Evolutionary conservation across 2,888 invertebrate species (phyloP), one percentile per base, ranked within the genome.

Genomic region (Agrypnus murinus): DNA sequence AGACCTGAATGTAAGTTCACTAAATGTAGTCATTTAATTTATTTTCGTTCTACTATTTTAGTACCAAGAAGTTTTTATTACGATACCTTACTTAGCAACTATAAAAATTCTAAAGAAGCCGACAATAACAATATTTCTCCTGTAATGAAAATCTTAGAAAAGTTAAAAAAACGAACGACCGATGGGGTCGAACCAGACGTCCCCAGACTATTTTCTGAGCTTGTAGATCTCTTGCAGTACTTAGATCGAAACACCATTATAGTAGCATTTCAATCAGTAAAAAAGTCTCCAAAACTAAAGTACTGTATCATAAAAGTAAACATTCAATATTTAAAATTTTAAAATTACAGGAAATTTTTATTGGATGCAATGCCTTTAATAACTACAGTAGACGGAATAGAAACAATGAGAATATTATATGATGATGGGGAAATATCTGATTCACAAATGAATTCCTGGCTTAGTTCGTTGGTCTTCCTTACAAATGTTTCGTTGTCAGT

Each of bases 311-410:
- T 59, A 15, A 48, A 15, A 50, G 1, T 12, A 31, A 12, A 17
- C 8, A 6, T 12, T 31, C 19, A 25, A 36, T 25, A 53, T 55
- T 48, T 55, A 43, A 25, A 31, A 17, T 17, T 14, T 59, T 43
- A 17, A 10, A 25, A 10, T 70, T 62, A 46, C 31, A 77, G 75
- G 64, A 75, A 72, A 53, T 77, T 77, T 58, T 74, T 74, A 43
- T 46, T 78, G 10, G 77, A 78, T 55, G 77, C 76, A 8, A 69
- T 78, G 32, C 73, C 77, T 15, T 46, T 76, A 14, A 60, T 76
- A 9, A 75, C 72, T 36, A 74, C 76, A 7, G 57, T 64, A 5
- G 72, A 73, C 9, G 75, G 73, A 4, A 74, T 77, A 48, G 73
- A 72, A 60, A 72, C 74, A 4, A 77, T 78, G 76, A 72, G 65